phyloP scores from a whole-genome alignment of 23 tunicate species.

The Pegea sp. region DNA sequence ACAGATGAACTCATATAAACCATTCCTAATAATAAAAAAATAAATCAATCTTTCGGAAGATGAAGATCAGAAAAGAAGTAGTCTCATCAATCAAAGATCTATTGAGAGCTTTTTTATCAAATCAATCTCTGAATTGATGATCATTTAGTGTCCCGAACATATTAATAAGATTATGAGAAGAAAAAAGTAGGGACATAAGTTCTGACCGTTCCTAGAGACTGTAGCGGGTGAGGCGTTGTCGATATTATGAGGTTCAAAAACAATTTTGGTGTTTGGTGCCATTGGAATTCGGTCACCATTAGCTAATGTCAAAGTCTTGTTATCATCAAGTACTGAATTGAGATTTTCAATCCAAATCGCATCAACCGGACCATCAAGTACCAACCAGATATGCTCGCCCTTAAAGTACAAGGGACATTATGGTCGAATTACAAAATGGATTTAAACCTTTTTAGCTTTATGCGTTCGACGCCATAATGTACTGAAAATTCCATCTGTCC shows the following conservation, averaged over 20 bases:
- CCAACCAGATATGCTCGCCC: conserved; percentile 99
- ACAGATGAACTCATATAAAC: conserved; percentile 99
- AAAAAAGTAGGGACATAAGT: too few species aligned
- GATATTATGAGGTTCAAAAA: conserved; percentile 97
- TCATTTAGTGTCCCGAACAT: too few species aligned
- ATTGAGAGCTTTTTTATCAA: too few species aligned
- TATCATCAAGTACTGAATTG: conserved; percentile 96
- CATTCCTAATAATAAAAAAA: conserved; percentile 71
- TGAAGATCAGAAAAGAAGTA: too few species aligned
- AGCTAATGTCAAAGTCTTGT: conserved; percentile 95
- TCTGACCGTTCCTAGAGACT: conserved; percentile 89
- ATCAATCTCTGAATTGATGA: too few species aligned
- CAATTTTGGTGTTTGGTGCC: conserved; percentile 97
- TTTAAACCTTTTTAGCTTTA: conserved; percentile 82
- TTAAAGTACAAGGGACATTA: background rate
- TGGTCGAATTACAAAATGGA: background rate
- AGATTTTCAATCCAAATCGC: conserved; percentile 99
- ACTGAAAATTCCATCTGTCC: conserved; percentile 99
- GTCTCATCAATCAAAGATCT: too few species aligned
- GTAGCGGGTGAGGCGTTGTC: conserved; percentile 99
- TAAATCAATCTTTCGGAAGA: too few species aligned
- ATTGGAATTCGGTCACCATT: conserved; percentile 99
- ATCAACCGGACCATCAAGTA: conserved; percentile 96
- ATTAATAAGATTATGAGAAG: too few species aligned
- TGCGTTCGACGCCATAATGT: conserved; percentile 98